Conservation (phyloP, 1,140 invertebrate species). For the Fopius arisanus region DNA sequence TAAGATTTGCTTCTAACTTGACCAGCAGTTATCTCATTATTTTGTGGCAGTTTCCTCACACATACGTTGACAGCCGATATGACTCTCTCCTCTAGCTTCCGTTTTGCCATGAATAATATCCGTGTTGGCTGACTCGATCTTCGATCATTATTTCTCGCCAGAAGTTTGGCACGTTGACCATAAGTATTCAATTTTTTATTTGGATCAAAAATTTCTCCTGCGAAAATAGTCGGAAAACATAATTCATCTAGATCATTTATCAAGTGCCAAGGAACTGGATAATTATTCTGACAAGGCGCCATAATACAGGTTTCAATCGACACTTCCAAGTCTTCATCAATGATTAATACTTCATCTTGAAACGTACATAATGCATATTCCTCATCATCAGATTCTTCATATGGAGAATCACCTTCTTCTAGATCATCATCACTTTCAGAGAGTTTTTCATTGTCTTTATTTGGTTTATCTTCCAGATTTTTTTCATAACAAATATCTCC, state of each 20-base stretch:
- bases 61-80: neutral
- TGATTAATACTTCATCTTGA: constrained; percentile 29
- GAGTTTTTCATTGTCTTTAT: neutral
- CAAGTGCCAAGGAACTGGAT: constrained; percentile 31
- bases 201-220: constrained; percentile 9
- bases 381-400: constrained; percentile 3
- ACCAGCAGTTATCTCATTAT: too few species aligned
- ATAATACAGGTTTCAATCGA: constrained; percentile 19
- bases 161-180: constrained; percentile 37
- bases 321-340: constrained; percentile 27
- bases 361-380: neutral
- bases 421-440: neutral
- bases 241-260: constrained; percentile 31
- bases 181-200: constrained; percentile 20
- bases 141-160: constrained; percentile 72
- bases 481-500: neutral
- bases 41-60: too few species aligned
- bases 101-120: constrained; percentile 51
- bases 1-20: constrained; percentile 1
- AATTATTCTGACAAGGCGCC: constrained; percentile 28
- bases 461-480: neutral
- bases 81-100: constrained; percentile 18
- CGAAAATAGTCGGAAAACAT: constrained; percentile 33
- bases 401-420: neutral
- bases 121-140: too few species aligned